These are phyloP conservation scores for Rhagoletis pomonella DNA, from an alignment of 1,140 invertebrate genomes.

Conservation along the genomic window DNA sequence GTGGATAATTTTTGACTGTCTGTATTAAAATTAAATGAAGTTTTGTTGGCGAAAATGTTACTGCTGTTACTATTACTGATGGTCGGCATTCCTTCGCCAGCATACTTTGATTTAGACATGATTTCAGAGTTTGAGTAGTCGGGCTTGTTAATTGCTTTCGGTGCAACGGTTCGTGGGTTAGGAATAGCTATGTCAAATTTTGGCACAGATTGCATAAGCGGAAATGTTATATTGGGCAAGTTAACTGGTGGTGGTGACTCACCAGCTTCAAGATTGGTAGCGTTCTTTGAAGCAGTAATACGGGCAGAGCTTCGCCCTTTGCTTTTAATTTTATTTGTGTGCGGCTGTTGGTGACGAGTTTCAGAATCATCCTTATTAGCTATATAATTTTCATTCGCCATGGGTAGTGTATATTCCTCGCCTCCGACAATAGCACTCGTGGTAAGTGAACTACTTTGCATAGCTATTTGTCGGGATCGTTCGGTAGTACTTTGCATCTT, in stretches of 20 bases:
- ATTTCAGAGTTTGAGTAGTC: neutral
- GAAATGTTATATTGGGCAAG: constrained; percentile 78
- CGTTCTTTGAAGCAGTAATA: constrained; percentile 63
- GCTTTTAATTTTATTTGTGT: constrained; percentile 75
- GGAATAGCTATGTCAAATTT: constrained; percentile 77
- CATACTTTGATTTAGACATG: neutral
- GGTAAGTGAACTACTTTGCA: constrained; percentile 45
- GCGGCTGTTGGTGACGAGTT: constrained; percentile 64
- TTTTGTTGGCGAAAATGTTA: neutral
- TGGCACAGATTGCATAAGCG: constrained; percentile 78
- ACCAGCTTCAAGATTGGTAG: constrained; percentile 61
- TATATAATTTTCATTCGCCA: neutral
- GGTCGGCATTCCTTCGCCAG: neutral
- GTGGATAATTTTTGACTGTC: neutral
- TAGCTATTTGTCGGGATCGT: constrained; percentile 78
- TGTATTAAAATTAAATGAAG: neutral
- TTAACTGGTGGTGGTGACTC: constrained; percentile 76
- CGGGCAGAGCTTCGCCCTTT: constrained; percentile 61
- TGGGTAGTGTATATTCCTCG: neutral
- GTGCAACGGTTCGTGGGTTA: neutral
- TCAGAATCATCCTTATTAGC: constrained; percentile 58
- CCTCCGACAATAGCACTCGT: neutral
- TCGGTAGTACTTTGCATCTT: constrained; percentile 79
- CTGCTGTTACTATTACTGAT: constrained; percentile 8
- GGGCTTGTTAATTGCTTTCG: neutral